Conservation (phyloP, 2,888 invertebrate genomes). For the Drosophila nr. perissopoda region DNA sequence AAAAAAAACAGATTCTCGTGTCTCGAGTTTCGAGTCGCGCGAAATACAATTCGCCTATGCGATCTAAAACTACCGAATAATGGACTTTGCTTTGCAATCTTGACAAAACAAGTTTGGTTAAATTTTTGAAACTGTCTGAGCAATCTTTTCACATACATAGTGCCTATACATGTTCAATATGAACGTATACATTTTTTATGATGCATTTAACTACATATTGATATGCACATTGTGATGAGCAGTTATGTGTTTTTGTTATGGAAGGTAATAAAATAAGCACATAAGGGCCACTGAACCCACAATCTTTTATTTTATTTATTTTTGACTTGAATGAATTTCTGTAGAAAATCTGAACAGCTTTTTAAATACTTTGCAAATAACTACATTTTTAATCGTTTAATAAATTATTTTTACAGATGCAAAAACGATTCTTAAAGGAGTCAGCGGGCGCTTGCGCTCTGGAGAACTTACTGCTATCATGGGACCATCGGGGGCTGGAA, state of each 20-base stretch:
- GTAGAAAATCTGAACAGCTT: not conserved
- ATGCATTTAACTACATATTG: slow-evolving; percentile 1
- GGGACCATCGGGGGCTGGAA: slow-evolving; percentile 98
- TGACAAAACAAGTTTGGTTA: slow-evolving; percentile 21
- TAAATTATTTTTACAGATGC: slow-evolving; percentile 87
- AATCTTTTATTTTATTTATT: slow-evolving; percentile 3
- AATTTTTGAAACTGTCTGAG: slow-evolving; percentile 1
- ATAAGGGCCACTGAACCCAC: slow-evolving; percentile 47
- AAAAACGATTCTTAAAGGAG: slow-evolving; percentile 94
- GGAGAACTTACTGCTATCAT: slow-evolving; percentile 98
- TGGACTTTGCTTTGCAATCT: not conserved
- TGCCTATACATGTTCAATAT: slow-evolving; percentile 1
- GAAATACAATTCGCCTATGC: not conserved
- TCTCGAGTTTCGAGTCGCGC: not conserved
- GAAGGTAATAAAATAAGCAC: slow-evolving; percentile 35
- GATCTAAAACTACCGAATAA: slow-evolving; percentile 2
- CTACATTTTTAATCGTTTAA: slow-evolving; percentile 5
- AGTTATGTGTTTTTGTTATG: slow-evolving; percentile 23
- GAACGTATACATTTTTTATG: slow-evolving; percentile 5
- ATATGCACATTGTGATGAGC: slow-evolving; percentile 14
- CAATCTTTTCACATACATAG: not conserved
- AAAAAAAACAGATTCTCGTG: too few relatives aligned
- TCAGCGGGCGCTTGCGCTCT: slow-evolving; percentile 94
- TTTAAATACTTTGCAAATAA: not conserved
- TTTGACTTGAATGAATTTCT: not conserved